Evolutionary conservation across 2,888 invertebrate species (phyloP), one percentile per base, ranked within the genome.

Genomic region (Drepanosiphum platanoidis): DNA sequence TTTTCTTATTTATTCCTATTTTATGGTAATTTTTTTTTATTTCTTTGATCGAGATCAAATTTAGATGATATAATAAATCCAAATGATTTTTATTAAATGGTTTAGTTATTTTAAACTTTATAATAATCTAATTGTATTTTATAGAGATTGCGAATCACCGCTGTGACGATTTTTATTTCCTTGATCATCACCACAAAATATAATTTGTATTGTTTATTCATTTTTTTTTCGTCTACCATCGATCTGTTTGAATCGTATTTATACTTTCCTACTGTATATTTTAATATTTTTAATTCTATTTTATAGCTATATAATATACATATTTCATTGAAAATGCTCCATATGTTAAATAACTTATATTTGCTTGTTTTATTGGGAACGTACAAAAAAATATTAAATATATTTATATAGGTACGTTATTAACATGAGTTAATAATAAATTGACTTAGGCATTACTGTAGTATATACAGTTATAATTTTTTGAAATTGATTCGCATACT

Each of bases 51-150:
- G 5, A 61, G n/a, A 61, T 52, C 0, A 18, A 46, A 77, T 77
- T 77, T 77, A 61, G 39, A 52, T 64, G 9, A 77, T 61, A 18
- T 61, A 64, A 9, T 27, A 13, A 61, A 30, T 22, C 5, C 27
- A 36, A 13, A 32, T 30, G n/a, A 8, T 58, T 13, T 77, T 77
- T 61, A 61, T 27, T 39, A 77, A 77, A 34, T 66, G n/a, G 5
- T 42, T 42, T 52, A n/a, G n/a, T 70, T 70, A 30, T 52, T 18
- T 36, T 68, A 18, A 9, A 80, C 52, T 70, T n/a, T 70, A 36
- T 61, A 70, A 78, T 66, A 46, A 79, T 32, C 22, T 11, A 66
- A 68, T 68, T 68, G 5, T 34, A 52, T 52, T 80, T 52, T 30
- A 46, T n/a, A 13, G 32, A n/a, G 34, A 46, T 61, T 1, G 9